These are phyloP conservation scores for Gryllus bimaculatus DNA, from an alignment of 1,140 invertebrate species.

Conservation along the genomic window DNA sequence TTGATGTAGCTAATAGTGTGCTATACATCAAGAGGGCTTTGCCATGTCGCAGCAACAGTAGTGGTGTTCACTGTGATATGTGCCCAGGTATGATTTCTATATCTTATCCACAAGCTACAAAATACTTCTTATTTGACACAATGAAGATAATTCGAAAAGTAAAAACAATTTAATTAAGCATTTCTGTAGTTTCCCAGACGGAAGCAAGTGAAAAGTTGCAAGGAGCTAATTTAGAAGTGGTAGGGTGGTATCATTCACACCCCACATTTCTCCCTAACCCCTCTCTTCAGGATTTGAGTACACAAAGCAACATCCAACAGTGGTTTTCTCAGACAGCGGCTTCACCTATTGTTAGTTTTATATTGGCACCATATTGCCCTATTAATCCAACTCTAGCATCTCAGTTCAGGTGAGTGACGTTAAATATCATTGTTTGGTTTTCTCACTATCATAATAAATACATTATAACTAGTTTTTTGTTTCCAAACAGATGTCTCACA, in stretches of 20 bases:
- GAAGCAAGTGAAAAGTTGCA: conserved; percentile 44
- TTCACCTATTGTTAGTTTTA: conserved; percentile 46
- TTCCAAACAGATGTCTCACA: conserved; percentile 30
- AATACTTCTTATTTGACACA: not conserved
- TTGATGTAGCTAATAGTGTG: conserved; percentile 28
- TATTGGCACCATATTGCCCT: conserved; percentile 43
- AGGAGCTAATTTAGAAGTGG: conserved; percentile 37
- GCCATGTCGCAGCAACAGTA: conserved; percentile 47
- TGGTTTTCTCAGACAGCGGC: conserved; percentile 43
- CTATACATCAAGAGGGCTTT: conserved; percentile 42
- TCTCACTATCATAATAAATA: not conserved
- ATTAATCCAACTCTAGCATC: conserved; percentile 31
- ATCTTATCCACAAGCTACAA: not conserved
- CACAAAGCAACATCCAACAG: conserved; percentile 46
- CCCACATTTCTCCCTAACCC: conserved; percentile 53
- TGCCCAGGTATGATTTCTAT: conserved; percentile 46
- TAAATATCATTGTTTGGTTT: not conserved
- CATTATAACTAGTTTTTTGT: not conserved
- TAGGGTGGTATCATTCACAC: conserved; percentile 60
- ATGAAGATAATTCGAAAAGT: not conserved
- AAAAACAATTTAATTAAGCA: not conserved
- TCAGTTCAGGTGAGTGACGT: conserved; percentile 20
- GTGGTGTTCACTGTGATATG: conserved; percentile 63
- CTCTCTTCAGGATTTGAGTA: conserved; percentile 49
- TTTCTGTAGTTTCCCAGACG: conserved; percentile 40